Evolutionary conservation across 2,888 invertebrate genomes (phyloP).

Genomic region (Bombyx huttoni): DNA sequence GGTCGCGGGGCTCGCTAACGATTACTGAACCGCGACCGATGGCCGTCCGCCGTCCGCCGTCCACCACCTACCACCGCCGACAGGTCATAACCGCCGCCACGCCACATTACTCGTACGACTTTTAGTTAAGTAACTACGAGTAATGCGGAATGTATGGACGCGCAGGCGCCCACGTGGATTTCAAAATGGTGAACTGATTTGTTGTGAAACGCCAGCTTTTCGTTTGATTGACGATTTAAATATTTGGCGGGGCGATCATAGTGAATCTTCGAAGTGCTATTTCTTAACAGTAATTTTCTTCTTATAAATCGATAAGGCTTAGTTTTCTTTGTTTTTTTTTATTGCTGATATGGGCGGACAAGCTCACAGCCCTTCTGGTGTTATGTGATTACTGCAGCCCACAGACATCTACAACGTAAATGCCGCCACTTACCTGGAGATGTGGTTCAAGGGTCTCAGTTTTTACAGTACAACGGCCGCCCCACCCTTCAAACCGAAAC

Average conservation of each 20-base stretch:
- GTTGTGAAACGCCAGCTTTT: constrained; percentile 4
- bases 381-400: too few species aligned
- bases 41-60: constrained; percentile 12
- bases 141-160: constrained; percentile 25
- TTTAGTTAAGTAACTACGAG: not conserved
- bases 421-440: too few species aligned
- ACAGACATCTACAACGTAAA: too few species aligned
- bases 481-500: too few species aligned
- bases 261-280: not conserved
- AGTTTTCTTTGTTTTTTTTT: too few species aligned
- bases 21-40: constrained; percentile 15
- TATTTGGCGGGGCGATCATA: not conserved
- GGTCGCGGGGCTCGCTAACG: not conserved
- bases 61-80: constrained; percentile 8
- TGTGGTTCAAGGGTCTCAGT: too few species aligned
- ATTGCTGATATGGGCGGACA: too few species aligned
- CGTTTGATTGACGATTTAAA: not conserved
- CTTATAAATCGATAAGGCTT: too few species aligned
- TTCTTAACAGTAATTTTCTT: too few species aligned
- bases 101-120: constrained; percentile 3
- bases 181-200: constrained; percentile 8
- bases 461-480: too few species aligned
- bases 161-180: constrained; percentile 35
- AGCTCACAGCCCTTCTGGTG: too few species aligned
- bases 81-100: constrained; percentile 9